Evolutionary conservation across 2,888 invertebrate species (phyloP).

Genomic region (Xestoiulus laeticollis): DNA sequence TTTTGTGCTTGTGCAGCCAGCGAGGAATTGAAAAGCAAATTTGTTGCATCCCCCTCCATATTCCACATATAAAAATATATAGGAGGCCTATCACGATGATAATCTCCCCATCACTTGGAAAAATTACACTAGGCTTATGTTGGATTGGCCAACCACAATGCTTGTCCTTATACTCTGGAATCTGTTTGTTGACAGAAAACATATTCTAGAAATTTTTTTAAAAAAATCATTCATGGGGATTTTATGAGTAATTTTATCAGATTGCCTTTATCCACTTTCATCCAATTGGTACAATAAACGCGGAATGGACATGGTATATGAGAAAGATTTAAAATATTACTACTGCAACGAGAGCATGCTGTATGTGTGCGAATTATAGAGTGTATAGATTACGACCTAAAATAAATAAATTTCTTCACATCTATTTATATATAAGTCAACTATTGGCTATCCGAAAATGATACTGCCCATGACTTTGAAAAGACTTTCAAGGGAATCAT

Average conservation of each 20-base stretch:
- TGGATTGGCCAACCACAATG: background rate
- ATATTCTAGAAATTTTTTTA: background rate
- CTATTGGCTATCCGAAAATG: too few relatives aligned
- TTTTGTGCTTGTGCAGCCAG: background rate
- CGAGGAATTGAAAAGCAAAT: slow-evolving; percentile 26
- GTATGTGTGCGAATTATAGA: too few relatives aligned
- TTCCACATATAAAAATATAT: background rate
- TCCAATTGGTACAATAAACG: background rate
- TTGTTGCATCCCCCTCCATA: background rate
- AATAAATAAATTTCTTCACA: too few relatives aligned
- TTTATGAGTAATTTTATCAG: background rate
- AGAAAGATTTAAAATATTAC: too few relatives aligned
- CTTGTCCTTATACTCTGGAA: too few relatives aligned
- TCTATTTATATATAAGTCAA: too few relatives aligned
- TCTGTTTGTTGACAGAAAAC: background rate
- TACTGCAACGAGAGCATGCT: too few relatives aligned
- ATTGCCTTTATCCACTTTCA: background rate
- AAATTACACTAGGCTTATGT: background rate
- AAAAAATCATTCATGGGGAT: background rate
- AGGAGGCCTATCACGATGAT: background rate
- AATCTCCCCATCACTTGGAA: background rate
- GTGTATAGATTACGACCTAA: too few relatives aligned
- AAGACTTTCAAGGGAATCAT: too few relatives aligned
- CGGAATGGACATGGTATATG: too few relatives aligned
- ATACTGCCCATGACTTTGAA: too few relatives aligned